Evolutionary conservation across 2,888 invertebrate genomes (phyloP).

Genomic region (Nasonovia ribisnigri): DNA sequence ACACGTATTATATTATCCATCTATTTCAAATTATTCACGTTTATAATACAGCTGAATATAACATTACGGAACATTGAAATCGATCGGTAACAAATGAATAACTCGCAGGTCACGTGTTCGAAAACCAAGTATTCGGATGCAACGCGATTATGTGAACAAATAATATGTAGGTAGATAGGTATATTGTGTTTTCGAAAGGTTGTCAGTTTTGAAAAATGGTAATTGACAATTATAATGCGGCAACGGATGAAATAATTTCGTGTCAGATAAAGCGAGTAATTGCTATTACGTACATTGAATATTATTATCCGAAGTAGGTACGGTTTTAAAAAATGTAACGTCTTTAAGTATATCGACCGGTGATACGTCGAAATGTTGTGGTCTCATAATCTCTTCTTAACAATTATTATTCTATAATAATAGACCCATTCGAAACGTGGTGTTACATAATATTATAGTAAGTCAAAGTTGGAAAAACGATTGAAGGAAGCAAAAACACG

Average conservation of each 20-base stretch:
- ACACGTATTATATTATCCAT: constrained; percentile 14
- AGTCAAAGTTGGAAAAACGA: not conserved
- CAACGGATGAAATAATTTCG: not conserved
- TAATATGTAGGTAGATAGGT: not conserved
- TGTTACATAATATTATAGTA: not conserved
- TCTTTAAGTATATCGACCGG: not conserved
- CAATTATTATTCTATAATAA: not conserved
- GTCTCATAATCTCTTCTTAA: not conserved
- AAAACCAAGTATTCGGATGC: constrained; percentile 14
- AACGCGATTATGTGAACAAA: constrained; percentile 5
- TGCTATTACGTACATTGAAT: constrained; percentile 7
- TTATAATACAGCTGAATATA: not conserved
- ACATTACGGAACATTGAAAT: constrained; percentile 14
- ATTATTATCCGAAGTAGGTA: not conserved
- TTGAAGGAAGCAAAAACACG: not conserved
- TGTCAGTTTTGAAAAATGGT: constrained; percentile 14
- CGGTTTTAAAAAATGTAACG: not conserved
- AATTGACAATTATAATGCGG: constrained; percentile 17
- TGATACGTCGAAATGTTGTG: not conserved
- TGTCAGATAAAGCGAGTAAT: constrained; percentile 1
- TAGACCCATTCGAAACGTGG: not conserved
- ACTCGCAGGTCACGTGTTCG: constrained; percentile 17
- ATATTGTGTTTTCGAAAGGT: constrained; percentile 16
- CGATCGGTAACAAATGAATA: constrained; percentile 16
- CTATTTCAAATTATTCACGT: constrained; percentile 9